Evolutionary conservation across 2,797 vertebrate genomes (phyloP).

Genomic region (Muscicapa striata): DNA sequence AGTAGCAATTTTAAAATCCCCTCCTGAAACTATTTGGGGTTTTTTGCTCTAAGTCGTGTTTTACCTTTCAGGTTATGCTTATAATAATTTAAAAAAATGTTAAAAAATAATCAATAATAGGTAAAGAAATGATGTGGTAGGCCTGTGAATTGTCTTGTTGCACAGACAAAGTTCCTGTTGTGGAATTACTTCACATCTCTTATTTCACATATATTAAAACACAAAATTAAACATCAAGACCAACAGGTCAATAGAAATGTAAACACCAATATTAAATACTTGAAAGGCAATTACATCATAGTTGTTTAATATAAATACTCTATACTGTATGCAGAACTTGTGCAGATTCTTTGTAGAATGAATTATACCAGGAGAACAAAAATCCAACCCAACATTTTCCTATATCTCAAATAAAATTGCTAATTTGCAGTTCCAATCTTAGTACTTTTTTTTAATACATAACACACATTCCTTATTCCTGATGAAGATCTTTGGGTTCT

Average conservation of each 20-base stretch:
- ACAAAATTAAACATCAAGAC: not conserved
- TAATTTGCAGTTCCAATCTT: not conserved
- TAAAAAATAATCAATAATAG: not conserved
- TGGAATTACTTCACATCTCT: not conserved
- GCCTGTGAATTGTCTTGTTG: not conserved
- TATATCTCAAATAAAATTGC: not conserved
- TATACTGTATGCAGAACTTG: accelerated
- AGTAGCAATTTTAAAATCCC: not conserved
- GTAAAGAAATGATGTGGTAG: not conserved
- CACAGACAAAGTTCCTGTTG: not conserved
- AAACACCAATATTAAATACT: not conserved
- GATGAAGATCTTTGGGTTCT: not conserved
- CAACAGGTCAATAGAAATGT: not conserved
- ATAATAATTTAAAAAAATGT: not conserved
- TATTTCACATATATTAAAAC: not conserved
- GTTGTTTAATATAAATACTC: not conserved
- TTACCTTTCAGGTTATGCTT: not conserved
- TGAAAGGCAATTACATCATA: not conserved
- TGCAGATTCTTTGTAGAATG: not conserved
- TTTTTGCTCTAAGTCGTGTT: not conserved
- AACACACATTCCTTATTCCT: not conserved
- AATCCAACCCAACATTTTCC: not conserved
- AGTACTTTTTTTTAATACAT: not conserved
- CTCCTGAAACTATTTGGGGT: not conserved
- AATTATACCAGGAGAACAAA: not conserved